These are phyloP conservation scores for Drosophila kanapiae DNA, from an alignment of 1,140 invertebrate species.

Conservation along the genomic window DNA sequence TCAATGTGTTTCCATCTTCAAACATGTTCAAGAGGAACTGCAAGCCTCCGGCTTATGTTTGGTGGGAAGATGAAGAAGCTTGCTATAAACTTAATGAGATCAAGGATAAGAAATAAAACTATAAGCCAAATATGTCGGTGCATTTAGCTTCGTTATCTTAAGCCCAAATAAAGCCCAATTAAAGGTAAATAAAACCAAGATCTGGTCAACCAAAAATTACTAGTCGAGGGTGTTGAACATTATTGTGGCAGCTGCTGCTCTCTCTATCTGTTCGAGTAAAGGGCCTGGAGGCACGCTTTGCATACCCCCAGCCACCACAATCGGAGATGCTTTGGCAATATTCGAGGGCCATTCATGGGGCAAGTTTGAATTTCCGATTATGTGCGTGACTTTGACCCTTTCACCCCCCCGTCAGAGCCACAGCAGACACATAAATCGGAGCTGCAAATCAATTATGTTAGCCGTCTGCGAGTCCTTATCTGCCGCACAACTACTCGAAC, in stretches of 20 bases:
- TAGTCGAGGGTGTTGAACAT: constrained; percentile 18
- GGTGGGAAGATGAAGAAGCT: too few relatives aligned
- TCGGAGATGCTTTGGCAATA: constrained; percentile 4
- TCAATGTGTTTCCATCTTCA: too few relatives aligned
- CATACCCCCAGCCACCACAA: constrained; percentile 45
- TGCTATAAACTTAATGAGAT: too few relatives aligned
- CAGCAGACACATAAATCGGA: constrained; percentile 64
- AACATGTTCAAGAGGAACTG: too few relatives aligned
- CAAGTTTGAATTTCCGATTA: constrained; percentile 33
- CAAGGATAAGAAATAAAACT: too few relatives aligned
- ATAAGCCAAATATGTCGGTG: too few relatives aligned
- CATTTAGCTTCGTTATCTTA: too few relatives aligned
- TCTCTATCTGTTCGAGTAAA: constrained; percentile 50
- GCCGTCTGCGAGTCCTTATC: constrained; percentile 62
- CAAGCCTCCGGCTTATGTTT: too few relatives aligned
- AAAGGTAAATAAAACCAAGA: constrained; percentile 45
- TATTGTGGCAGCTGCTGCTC: constrained; percentile 49
- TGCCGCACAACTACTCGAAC: constrained; percentile 15
- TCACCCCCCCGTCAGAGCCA: neutral
- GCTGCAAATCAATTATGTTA: constrained; percentile 73
- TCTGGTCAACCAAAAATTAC: constrained; percentile 17
- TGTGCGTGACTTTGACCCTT: constrained; percentile 62
- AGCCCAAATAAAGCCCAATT: constrained; percentile 37
- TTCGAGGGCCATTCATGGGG: constrained; percentile 11
- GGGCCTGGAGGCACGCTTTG: constrained; percentile 48